phyloP scores from a whole-genome alignment of 2,113 vertebrate genomes.

The Eira barbara region DNA sequence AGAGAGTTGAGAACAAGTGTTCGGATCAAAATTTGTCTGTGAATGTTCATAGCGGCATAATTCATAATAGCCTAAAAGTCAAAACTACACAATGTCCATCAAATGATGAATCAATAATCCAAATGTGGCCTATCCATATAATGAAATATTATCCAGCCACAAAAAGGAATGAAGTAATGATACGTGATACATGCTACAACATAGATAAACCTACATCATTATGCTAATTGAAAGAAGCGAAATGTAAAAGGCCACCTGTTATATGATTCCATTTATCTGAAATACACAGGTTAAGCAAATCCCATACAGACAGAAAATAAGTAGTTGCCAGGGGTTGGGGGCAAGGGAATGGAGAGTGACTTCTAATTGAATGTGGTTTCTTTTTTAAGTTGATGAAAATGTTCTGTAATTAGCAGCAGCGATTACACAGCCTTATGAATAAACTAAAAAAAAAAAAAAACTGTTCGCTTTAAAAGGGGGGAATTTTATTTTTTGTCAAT shows the following conservation, averaged over 20 bases:
- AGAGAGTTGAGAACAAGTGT: neutral
- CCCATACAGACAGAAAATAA: neutral
- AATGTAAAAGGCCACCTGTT: neutral
- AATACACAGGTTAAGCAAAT: neutral
- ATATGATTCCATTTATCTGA: neutral
- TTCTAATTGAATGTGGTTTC: neutral
- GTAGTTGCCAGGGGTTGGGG: neutral
- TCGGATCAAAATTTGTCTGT: neutral
- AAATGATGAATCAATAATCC: neutral
- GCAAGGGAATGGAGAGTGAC: neutral
- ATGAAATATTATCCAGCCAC: neutral
- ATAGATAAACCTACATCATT: neutral
- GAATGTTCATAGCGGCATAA: neutral
- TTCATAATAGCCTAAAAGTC: neutral
- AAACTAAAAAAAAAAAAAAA: neutral
- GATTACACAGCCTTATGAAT: neutral
- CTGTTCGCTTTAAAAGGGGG: neutral
- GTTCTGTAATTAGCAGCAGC: neutral
- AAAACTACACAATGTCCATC: neutral
- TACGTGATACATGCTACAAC: neutral
- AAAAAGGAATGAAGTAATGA: neutral
- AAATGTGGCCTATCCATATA: neutral
- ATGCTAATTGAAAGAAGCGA: neutral
- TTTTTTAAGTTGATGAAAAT: neutral
- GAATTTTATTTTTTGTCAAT: neutral